Base-by-base conservation (phyloP, 2,113 vertebrate genomes). In the Psephotus haematonotus region DNA sequence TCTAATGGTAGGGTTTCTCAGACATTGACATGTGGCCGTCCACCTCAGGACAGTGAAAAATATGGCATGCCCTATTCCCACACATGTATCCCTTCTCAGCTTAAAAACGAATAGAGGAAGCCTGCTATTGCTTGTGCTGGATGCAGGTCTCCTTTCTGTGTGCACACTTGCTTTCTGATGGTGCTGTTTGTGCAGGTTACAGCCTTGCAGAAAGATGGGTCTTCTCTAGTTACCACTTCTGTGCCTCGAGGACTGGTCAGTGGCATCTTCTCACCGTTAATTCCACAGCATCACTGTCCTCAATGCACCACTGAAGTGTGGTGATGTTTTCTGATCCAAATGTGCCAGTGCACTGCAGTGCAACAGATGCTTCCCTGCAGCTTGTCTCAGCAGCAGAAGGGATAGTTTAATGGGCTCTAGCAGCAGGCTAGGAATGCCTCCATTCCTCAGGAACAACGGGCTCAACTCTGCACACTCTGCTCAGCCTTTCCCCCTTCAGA, bases 31-130 rank as follows among this genome's bases (percentile, higher is more conserved):
- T 29, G 53, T 70, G 20, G 3, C 39, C 16, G 6, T 44, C 41
- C 3, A 25, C 16, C 24, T 76, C 65, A 83, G 76, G 41, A 35
- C 13, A 59, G 43, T 27, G 39, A 65, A 55, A 63, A 82, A 33
- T 46, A 22, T 0, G 0, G 6, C 7, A 13, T 78, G 16, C 31
- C 28, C 39, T 27, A 0, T 31, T 55, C 7, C 37, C 13, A 28
- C 25, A 8, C 0, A 0, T 14, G 11, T 17, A 59, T 44, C 63
- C 44, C 28, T 62, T 59, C 59, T 76, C 41, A 64, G 15, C 50
- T 75, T 55, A 14, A 67, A 82, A 24, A 35, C 5, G 7, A 13
- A 8, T 14, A 9, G 43, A 25, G 37, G 18, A n/a, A 64, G n/a
- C 5, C 10, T 1, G 12, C 4, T 33, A 8, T 1, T 33, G 19